These are phyloP conservation scores for Drosophila lini DNA, from an alignment of 1,140 invertebrate species.

Conservation along the genomic window DNA sequence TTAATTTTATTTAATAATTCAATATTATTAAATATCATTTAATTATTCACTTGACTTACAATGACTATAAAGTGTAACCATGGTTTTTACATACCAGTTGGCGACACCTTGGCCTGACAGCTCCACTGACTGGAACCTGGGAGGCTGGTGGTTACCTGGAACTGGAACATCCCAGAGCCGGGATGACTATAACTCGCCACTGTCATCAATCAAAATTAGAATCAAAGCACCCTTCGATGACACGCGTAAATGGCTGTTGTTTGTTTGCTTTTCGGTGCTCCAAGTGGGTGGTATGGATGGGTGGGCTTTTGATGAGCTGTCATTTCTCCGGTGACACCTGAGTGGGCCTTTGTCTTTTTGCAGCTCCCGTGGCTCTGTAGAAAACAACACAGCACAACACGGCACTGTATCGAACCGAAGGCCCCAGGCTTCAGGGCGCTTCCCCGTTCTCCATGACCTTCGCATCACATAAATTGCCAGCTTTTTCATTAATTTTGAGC, in stretches of 20 bases:
- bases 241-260: slow-evolving; percentile 55
- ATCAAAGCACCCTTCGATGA: slow-evolving; percentile 53
- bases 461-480: slow-evolving; percentile 48
- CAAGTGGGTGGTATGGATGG: slow-evolving; percentile 7
- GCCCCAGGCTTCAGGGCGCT: not conserved
- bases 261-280: slow-evolving; percentile 22
- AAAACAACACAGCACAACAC: not conserved
- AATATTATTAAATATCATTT: not conserved
- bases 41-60: not conserved
- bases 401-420: not conserved
- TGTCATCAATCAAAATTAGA: slow-evolving; percentile 78
- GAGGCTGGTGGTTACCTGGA: not conserved
- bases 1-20: no score
- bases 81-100: not conserved
- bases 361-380: slow-evolving; percentile 1
- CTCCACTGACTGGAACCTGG: not conserved
- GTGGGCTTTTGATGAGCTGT: slow-evolving; percentile 59
- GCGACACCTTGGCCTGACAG: not conserved
- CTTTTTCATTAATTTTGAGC: slow-evolving; percentile 69
- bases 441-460: not conserved
- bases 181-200: not conserved
- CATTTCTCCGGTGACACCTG: slow-evolving; percentile 56
- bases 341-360: slow-evolving; percentile 25
- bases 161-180: not conserved
- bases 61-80: not conserved